Base-by-base conservation (phyloP, 1,140 invertebrate species). In the Plodia interpunctella region DNA sequence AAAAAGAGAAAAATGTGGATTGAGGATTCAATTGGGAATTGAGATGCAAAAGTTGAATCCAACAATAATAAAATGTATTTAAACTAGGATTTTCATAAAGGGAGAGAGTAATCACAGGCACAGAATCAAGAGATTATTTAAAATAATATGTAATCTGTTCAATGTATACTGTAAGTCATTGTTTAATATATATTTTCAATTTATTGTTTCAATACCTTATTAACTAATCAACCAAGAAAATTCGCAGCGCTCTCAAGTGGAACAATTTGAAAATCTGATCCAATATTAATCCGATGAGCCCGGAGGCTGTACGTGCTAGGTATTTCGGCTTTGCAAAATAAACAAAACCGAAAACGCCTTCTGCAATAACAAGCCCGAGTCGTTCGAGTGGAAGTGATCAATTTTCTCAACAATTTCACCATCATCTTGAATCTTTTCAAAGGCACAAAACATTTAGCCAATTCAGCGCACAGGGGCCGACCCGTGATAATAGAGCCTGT, bases 321-420 rank as follows among this genome's bases (percentile, higher is more conserved):
- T 53, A 53, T 53, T 53, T 53, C 51, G 17, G 32, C 30, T 51
- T 57, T 53, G 58, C 19, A 28, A 62, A 59, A 64, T 58, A 65
- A 70, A 63, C 58, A 66, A 64, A 66, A 56, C 60, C 59, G 57
- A 68, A 20, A 70, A 67, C 63, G 60, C 61, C 55, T 60, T 63
- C 57, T 64, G 62, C 59, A 87, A 78, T 79, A 84, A 80, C 71
- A 73, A 72, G 72, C 61, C 67, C 62, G 55, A 74, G 57, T 81
- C 73, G 70, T 66, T 81, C 68, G 61, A 77, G 76, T 83, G 84
- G 76, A 88, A 87, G 72, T 81, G 83, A 88, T 87, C 81, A 86
- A 87, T 86, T 86, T 86, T 87, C 78, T 80, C 76, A 78, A 88
- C 78, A 85, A 84, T 88, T 87, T 87, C 80, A 78, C 77, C 80